phyloP scores from a whole-genome alignment of 2,888 invertebrate species.

The Diaperis boleti region DNA sequence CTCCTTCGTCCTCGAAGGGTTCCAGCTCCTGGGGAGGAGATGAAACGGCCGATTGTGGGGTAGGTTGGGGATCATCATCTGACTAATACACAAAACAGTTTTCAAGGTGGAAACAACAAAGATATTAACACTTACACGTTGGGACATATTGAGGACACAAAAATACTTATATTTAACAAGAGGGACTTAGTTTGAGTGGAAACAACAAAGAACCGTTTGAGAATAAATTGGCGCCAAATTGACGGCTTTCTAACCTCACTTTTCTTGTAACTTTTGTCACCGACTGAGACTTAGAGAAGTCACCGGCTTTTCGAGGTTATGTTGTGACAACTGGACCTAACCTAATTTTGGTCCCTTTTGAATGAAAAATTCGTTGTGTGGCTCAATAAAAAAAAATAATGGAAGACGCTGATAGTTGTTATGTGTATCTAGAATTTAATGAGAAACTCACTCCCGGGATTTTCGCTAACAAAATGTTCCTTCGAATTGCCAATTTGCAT shows the following conservation, averaged over 20 bases:
- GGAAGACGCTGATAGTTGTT: constrained; percentile 45
- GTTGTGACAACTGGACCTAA: constrained; percentile 5
- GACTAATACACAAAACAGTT: constrained; percentile 70
- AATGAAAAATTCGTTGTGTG: too few species aligned
- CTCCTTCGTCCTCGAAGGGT: constrained; percentile 92
- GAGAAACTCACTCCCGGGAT: constrained; percentile 56
- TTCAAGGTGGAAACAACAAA: constrained; percentile 42
- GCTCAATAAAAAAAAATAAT: constrained; percentile 26
- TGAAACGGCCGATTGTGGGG: constrained; percentile 71
- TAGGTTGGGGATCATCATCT: constrained; percentile 51
- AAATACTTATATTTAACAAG: too few species aligned
- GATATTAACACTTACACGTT: constrained; percentile 39
- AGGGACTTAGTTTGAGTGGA: too few species aligned
- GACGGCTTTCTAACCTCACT: constrained; percentile 2
- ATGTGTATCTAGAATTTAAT: constrained; percentile 59
- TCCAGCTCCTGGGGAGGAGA: constrained; percentile 85
- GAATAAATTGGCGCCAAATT: constrained; percentile 34
- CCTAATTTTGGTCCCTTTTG: neutral
- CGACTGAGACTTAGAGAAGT: neutral
- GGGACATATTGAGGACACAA: constrained; percentile 41
- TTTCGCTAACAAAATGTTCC: constrained; percentile 58
- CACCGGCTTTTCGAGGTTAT: neutral
- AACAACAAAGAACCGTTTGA: constrained; percentile 1
- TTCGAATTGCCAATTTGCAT: constrained; percentile 60
- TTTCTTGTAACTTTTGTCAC: constrained; percentile 12